A percentile compares a stretch with the other conserved stretches of the same genome.
Evolutionary conservation across 2,113 vertebrate species (phyloP).

Genomic region (Condylura cristata): DNA sequence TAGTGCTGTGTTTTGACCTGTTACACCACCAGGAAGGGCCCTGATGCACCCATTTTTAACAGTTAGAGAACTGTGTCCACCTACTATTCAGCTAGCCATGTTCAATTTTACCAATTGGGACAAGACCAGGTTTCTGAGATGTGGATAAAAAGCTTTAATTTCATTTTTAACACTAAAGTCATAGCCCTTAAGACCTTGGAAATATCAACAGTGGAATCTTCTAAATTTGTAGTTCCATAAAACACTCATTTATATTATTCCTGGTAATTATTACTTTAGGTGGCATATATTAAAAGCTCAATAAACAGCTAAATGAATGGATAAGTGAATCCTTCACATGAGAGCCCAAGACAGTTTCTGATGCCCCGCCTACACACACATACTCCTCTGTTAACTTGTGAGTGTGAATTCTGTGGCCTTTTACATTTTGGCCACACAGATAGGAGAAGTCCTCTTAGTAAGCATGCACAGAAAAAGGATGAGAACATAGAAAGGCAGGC

Average conservation of each 20-base stretch:
- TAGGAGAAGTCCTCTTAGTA: background rate
- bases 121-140: background rate
- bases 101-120: background rate
- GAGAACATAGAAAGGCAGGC: background rate
- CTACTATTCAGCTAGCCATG: background rate
- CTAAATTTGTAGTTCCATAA: background rate
- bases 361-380: no score
- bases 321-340: background rate
- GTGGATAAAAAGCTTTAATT: background rate
- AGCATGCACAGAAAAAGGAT: background rate
- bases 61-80: background rate
- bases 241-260: background rate
- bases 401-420: background rate
- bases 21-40: no score
- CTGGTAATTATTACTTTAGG: background rate
- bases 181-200: background rate
- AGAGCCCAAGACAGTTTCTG: background rate
- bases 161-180: background rate
- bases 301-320: background rate
- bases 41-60: background rate
- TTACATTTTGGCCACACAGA: background rate
- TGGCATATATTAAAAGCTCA: background rate
- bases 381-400: background rate
- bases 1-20: no score
- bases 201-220: background rate